A percentile compares a stretch with the other conserved stretches of the same genome.
phyloP scores from a whole-genome alignment of 2,113 vertebrate species.

The Lepidothrix coronata region DNA sequence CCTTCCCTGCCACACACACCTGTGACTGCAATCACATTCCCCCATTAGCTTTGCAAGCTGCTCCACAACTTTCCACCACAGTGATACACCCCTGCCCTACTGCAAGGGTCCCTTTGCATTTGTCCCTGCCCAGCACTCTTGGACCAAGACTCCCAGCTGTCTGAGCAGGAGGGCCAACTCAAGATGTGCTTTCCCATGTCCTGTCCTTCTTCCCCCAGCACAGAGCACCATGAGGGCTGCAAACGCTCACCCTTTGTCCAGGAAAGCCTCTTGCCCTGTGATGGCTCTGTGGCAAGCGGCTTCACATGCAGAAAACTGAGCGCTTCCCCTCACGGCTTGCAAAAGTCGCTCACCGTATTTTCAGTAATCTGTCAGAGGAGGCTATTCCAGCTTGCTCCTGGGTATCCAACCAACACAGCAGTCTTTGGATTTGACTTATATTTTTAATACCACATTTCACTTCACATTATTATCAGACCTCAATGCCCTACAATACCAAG shows the following conservation, averaged over 20 bases:
- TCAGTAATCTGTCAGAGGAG: not conserved
- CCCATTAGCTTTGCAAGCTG: not conserved
- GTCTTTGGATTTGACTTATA: not conserved
- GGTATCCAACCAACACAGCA: not conserved
- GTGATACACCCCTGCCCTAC: rapidly evolving
- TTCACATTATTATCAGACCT: not conserved
- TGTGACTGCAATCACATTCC: rapidly evolving
- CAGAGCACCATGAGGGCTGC: rapidly evolving
- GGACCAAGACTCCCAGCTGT: not conserved
- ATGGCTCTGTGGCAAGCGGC: rapidly evolving
- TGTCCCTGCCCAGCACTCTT: not conserved
- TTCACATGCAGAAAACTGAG: rapidly evolving
- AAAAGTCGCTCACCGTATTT: rapidly evolving
- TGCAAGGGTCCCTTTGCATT: not conserved
- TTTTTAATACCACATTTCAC: constrained; percentile 12
- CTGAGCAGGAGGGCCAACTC: not conserved
- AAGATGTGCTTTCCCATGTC: rapidly evolving
- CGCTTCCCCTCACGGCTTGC: rapidly evolving
- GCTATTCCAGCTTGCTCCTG: not conserved
- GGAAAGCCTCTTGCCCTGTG: rapidly evolving
- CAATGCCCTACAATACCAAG: not conserved
- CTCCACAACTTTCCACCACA: rapidly evolving
- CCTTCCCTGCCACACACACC: not conserved
- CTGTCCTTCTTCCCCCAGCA: not conserved
- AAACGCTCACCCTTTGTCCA: rapidly evolving